These are phyloP conservation scores for Mus spicilegus DNA, from an alignment of 2,113 vertebrate species.

Conservation along the genomic window DNA sequence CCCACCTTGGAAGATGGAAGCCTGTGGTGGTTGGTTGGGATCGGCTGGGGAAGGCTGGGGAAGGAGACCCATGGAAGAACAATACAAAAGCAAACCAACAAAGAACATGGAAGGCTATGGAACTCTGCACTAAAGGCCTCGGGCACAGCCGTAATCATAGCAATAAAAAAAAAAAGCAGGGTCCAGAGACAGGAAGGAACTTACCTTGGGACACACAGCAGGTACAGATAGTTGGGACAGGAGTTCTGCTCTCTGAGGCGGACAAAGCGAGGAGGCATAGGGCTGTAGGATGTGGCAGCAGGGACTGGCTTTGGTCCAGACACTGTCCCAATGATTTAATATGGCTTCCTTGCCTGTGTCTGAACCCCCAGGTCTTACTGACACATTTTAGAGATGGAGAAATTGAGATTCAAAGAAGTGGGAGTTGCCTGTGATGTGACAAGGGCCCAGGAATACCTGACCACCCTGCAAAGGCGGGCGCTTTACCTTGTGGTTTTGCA, in stretches of 20 bases:
- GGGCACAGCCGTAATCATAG: no score
- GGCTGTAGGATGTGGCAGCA: not conserved
- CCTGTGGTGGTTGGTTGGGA: not conserved
- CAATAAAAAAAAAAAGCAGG: not conserved
- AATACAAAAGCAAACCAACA: not conserved
- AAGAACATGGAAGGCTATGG: not conserved
- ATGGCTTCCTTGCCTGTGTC: not conserved
- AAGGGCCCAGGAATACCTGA: not conserved
- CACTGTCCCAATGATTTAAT: no score
- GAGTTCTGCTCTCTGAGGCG: not conserved
- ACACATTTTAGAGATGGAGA: not conserved
- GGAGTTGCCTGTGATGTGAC: not conserved
- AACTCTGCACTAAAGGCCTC: not conserved
- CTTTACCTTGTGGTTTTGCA: not conserved
- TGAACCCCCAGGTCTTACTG: not conserved
- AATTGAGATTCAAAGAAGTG: not conserved
- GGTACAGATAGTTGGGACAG: not conserved
- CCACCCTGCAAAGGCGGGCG: no score
- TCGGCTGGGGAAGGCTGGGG: not conserved
- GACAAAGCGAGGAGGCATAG: not conserved
- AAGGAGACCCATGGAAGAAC: not conserved
- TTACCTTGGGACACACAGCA: conserved; percentile 8
- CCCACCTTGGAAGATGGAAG: not conserved
- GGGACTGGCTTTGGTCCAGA: not conserved
- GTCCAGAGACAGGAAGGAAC: conserved; percentile 7